Base-by-base conservation (phyloP, 1,140 invertebrate species). In the Zaprionus ornatus region DNA sequence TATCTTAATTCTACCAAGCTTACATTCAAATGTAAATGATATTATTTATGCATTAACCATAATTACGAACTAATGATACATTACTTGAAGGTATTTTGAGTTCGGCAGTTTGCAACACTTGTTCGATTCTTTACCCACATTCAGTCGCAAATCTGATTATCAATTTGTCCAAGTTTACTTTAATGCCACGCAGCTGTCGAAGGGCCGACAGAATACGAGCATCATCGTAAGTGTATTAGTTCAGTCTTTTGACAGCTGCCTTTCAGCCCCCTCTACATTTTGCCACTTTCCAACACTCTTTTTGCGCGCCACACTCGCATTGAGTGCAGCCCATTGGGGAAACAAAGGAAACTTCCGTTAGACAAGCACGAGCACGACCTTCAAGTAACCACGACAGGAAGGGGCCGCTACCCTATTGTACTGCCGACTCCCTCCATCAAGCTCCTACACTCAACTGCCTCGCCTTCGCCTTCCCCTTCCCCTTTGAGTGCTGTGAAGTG, bases 401-500 rank as follows among this genome's bases (percentile, higher is more conserved):
- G 45, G 9, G 12, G 45, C 25, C 13, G 12, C 23, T 21, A 59
- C 57, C 50, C 25, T 10, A 21, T 40, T 23, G 17, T 37, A 12
- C 55, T n/a, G 17, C 32, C 23, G 21, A 52, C 57, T 37, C 45
- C 10, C 48, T 40, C 9, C 27, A 12, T 23, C 27, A 15, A 56
- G 1, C 45, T 32, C 13, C 54, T 12, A 23, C 21, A 13, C 7
- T 17, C 48, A 29, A 29, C 29, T 27, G 25, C 25, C 25, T 27
- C 6, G 25, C 25, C n/a, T 12, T 27, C 6, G 25, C 25, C n/a
- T 12, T 0, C 25, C 17, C 42, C 12, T 1, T 27, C 50, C 15
- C 37, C 35, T 59, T 61, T 42, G 76, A 80, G 82, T 85, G 78
- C 82, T 79, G 62, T 81, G 63, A 85, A 85, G 78, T 85, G 82